These are phyloP conservation scores for Neomonachus schauinslandi DNA, from an alignment of 2,113 vertebrate species.

Conservation along the genomic window DNA sequence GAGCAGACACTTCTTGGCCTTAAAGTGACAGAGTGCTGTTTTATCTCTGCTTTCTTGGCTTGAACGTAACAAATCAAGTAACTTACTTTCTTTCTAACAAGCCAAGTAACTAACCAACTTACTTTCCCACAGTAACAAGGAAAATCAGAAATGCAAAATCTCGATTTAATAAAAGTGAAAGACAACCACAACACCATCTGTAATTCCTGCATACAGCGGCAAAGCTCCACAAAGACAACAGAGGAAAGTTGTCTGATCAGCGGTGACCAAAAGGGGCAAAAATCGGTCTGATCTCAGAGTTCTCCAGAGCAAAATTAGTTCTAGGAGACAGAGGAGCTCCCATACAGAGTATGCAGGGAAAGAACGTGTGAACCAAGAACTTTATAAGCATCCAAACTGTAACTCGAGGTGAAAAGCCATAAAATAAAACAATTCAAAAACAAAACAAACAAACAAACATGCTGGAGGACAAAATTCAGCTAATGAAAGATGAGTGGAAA, in stretches of 20 bases:
- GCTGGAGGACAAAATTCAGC: not conserved
- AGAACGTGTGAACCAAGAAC: not conserved
- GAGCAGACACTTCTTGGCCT: not conserved
- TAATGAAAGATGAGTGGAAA: not conserved
- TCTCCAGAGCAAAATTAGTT: not conserved
- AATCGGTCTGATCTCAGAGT: not conserved
- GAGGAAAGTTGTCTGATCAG: not conserved
- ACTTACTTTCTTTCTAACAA: too few species aligned
- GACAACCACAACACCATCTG: not conserved
- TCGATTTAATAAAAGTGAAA: not conserved
- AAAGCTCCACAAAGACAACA: not conserved
- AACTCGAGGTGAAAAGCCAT: not conserved
- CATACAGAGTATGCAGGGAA: not conserved
- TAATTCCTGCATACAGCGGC: not conserved
- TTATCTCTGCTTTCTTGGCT: not conserved
- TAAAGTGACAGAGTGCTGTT: not conserved
- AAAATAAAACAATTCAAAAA: not conserved
- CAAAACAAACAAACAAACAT: not conserved
- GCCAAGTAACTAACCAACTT: too few species aligned
- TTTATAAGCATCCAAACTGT: not conserved
- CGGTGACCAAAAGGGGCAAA: not conserved
- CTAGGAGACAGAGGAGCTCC: not conserved
- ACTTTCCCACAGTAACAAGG: not conserved
- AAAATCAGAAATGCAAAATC: not conserved
- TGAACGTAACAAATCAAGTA: too few species aligned